Evolutionary conservation across 2,797 vertebrate species (phyloP).

Genomic region (Amblyraja radiata): DNA sequence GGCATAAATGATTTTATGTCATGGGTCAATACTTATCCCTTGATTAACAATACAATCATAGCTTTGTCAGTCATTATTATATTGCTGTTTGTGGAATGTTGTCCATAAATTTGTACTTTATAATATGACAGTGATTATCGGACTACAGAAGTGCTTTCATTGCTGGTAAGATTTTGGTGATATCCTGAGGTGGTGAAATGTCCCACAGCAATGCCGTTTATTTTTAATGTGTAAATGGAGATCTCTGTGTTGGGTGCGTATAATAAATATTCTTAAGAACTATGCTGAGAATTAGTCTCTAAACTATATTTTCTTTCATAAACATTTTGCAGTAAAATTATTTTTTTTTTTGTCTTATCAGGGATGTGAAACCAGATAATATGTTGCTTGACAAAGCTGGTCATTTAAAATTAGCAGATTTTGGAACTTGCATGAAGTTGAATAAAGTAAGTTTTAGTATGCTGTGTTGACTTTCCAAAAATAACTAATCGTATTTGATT

Average conservation of each 20-base stretch:
- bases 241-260: background rate
- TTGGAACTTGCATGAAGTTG: slow-evolving; percentile 99
- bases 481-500: background rate
- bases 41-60: background rate
- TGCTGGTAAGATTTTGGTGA: background rate
- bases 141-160: background rate
- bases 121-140: background rate
- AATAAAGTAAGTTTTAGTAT: slow-evolving; percentile 74
- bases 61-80: background rate
- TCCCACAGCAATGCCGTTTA: background rate
- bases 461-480: slow-evolving; percentile 17
- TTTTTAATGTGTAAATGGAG: background rate
- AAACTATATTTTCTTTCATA: background rate
- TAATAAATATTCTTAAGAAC: background rate
- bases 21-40: background rate
- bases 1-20: background rate
- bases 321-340: background rate
- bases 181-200: background rate
- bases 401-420: slow-evolving; percentile 96
- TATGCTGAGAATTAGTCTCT: background rate
- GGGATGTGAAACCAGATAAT: slow-evolving; percentile 97
- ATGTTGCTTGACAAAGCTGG: slow-evolving; percentile 97
- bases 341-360: slow-evolving; percentile 48
- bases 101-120: too few relatives aligned
- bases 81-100: background rate